Percentiles rank a stretch among this genome's conserved stretches.
phyloP scores from a whole-genome alignment of 2,888 invertebrate genomes.

The Hydrotaea diabolus region DNA sequence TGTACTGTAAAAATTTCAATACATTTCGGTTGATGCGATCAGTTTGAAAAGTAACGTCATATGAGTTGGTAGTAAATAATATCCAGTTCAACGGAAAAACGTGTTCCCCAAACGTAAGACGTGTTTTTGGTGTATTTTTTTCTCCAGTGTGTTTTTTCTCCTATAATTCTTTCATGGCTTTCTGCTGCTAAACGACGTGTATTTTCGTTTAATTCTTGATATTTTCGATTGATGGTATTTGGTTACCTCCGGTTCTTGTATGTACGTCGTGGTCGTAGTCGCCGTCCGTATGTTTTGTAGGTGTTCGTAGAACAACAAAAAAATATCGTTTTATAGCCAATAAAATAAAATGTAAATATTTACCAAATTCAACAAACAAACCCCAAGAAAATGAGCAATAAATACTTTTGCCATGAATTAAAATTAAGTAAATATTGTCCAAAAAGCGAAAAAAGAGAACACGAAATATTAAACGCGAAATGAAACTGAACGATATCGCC shows the following conservation, averaged over 20 bases:
- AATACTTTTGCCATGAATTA: slow-evolving; percentile 43
- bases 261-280: no score
- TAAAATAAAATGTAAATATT: slow-evolving; percentile 54
- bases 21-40: slow-evolving; percentile 78
- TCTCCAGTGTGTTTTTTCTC: not conserved
- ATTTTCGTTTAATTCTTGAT: no score
- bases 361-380: slow-evolving; percentile 26
- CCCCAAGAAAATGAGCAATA: slow-evolving; percentile 27
- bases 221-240: no score
- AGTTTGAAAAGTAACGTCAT: slow-evolving; percentile 80
- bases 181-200: no score
- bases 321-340: slow-evolving; percentile 21
- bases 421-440: not conserved
- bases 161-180: not conserved
- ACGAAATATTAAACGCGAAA: slow-evolving; percentile 3
- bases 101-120: slow-evolving; percentile 63
- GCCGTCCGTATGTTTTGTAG: no score
- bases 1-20: slow-evolving; percentile 64
- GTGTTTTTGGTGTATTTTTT: slow-evolving; percentile 66
- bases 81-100: slow-evolving; percentile 54
- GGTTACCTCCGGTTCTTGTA: no score
- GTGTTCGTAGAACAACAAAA: no score
- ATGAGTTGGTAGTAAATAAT: slow-evolving; percentile 63
- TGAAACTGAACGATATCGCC: slow-evolving; percentile 3
- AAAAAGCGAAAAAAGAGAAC: not conserved